Evolutionary conservation across 2,888 invertebrate genomes (phyloP).

Genomic region (Clunio marinus): DNA sequence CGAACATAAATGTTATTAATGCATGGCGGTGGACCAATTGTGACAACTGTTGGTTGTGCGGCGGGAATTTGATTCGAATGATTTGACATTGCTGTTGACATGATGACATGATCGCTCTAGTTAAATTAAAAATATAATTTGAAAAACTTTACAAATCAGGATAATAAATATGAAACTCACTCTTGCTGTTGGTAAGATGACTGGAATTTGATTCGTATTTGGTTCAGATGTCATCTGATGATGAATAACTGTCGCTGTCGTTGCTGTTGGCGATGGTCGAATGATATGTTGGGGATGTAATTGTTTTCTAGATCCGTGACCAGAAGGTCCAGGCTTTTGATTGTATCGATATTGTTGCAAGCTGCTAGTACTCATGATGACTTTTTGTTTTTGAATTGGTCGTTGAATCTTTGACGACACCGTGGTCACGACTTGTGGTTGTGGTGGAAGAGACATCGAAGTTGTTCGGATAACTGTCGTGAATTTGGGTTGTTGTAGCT

Average conservation of each 20-base stretch:
- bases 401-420: slow-evolving; percentile 19
- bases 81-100: not conserved
- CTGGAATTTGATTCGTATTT: slow-evolving; percentile 6
- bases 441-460: not conserved
- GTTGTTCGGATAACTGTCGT: slow-evolving; percentile 33
- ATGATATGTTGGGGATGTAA: slow-evolving; percentile 37
- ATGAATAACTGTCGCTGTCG: slow-evolving; percentile 12
- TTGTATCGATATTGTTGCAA: slow-evolving; percentile 34
- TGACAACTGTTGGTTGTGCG: not conserved
- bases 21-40: not conserved
- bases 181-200: not conserved
- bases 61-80: not conserved
- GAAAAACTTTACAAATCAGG: too few relatives aligned
- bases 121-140: too few relatives aligned
- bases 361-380: slow-evolving; percentile 34
- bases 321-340: slow-evolving; percentile 5
- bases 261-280: slow-evolving; percentile 16
- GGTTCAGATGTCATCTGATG: slow-evolving; percentile 12
- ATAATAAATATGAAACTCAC: not conserved
- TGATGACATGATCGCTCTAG: not conserved
- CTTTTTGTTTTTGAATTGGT: slow-evolving; percentile 36
- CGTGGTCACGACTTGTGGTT: slow-evolving; percentile 10
- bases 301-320: slow-evolving; percentile 38
- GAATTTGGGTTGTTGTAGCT: slow-evolving; percentile 16
- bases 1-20: slow-evolving; percentile 25